These are phyloP conservation scores for Paratrypauchen microcephalus DNA, from an alignment of 2,797 vertebrate species.

Conservation along the genomic window DNA sequence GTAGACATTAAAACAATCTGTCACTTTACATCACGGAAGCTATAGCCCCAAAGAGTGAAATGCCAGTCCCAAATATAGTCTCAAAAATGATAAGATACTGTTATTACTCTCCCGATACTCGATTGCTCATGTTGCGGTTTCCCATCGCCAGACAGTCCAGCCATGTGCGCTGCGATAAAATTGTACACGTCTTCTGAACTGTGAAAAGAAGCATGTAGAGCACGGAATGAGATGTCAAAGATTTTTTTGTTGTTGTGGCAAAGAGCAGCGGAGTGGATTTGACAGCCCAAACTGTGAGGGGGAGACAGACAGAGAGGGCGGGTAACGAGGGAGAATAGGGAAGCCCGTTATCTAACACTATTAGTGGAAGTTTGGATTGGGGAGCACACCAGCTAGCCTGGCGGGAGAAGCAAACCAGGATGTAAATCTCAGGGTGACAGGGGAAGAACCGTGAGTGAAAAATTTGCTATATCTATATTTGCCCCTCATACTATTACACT, in stretches of 20 bases:
- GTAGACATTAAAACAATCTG: neutral
- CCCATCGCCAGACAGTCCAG: constrained; percentile 12
- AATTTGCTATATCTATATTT: constrained; percentile 28
- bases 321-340: constrained; percentile 9
- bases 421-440: constrained; percentile 19
- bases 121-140: constrained; percentile 15
- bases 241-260: constrained; percentile 8
- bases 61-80: neutral
- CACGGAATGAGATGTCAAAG: constrained; percentile 26
- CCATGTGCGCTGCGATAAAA: constrained; percentile 42
- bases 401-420: constrained; percentile 20
- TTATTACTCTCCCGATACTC: neutral
- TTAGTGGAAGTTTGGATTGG: constrained; percentile 29
- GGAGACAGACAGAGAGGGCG: constrained; percentile 7
- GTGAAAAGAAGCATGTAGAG: constrained; percentile 45
- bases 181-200: constrained; percentile 26
- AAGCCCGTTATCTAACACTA: constrained; percentile 45
- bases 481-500: too few relatives aligned
- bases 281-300: constrained; percentile 38
- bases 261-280: constrained; percentile 46
- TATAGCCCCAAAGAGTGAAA: neutral
- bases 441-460: constrained; percentile 28
- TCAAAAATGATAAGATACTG: neutral
- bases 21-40: neutral
- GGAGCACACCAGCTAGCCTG: neutral